Conservation (phyloP, 2,888 invertebrate species). For the Charanyca ferruginea region DNA sequence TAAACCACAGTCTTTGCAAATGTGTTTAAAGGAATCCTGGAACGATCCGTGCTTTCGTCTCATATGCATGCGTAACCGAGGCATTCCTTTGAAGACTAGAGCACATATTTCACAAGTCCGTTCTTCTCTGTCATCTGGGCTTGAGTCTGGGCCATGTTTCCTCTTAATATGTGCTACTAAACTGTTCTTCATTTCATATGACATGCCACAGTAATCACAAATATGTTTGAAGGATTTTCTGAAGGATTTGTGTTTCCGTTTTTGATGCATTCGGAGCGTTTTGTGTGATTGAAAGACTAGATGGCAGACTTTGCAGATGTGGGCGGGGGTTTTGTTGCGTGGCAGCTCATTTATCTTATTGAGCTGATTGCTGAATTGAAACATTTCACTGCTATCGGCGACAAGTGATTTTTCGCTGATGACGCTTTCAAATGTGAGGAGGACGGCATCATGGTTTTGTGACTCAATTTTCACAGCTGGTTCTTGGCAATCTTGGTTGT, state of each 20-base stretch:
- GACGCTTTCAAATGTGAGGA: slow-evolving; percentile 83
- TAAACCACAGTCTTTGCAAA: slow-evolving; percentile 82
- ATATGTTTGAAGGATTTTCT: slow-evolving; percentile 79
- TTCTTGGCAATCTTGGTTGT: slow-evolving; percentile 78
- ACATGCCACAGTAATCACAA: slow-evolving; percentile 85
- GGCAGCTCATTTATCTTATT: slow-evolving; percentile 18
- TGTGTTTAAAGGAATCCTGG: slow-evolving; percentile 81
- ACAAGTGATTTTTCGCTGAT: slow-evolving; percentile 73
- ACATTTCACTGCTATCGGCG: slow-evolving; percentile 29
- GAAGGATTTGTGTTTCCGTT: slow-evolving; percentile 81
- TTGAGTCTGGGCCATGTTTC: slow-evolving; percentile 81
- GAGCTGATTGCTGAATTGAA: slow-evolving; percentile 21
- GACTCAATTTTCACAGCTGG: slow-evolving; percentile 79
- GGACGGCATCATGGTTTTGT: slow-evolving; percentile 78
- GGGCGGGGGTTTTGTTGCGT: slow-evolving; percentile 53
- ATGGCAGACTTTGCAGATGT: slow-evolving; percentile 85
- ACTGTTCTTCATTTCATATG: slow-evolving; percentile 85
- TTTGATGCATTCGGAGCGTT: slow-evolving; percentile 83
- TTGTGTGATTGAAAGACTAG: slow-evolving; percentile 82
- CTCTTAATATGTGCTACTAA: slow-evolving; percentile 83
- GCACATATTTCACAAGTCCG: slow-evolving; percentile 84
- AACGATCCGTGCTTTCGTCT: slow-evolving; percentile 83
- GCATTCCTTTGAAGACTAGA: slow-evolving; percentile 84
- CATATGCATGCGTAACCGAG: slow-evolving; percentile 86
- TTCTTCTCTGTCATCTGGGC: slow-evolving; percentile 79